A percentile compares a stretch with the other conserved stretches of the same genome.
Evolutionary conservation across 2,888 invertebrate genomes (phyloP).

Genomic region (Nomada flava): DNA sequence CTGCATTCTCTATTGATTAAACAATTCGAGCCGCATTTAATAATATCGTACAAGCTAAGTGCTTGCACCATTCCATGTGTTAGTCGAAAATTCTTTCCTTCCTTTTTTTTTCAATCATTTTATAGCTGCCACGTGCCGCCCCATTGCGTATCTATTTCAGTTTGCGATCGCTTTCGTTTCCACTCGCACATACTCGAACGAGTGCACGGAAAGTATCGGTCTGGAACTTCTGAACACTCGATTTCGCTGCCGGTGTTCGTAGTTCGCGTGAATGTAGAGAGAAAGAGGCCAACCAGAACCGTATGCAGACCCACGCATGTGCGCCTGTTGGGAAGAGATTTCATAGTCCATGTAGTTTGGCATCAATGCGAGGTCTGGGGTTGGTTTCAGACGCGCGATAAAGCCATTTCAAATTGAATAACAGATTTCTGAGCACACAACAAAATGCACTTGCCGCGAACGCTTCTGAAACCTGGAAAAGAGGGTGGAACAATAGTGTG

Average conservation of each 20-base stretch:
- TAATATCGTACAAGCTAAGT: background rate
- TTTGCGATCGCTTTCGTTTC: conserved; percentile 41
- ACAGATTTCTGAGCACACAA: conserved; percentile 75
- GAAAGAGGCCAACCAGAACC: conserved; percentile 11
- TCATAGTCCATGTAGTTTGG: conserved; percentile 74
- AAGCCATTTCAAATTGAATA: conserved; percentile 74
- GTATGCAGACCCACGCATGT: conserved; percentile 42
- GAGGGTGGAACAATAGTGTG: conserved; percentile 66
- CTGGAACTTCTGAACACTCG: conserved; percentile 64
- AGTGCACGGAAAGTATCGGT: conserved; percentile 61
- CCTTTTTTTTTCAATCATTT: conserved; percentile 30
- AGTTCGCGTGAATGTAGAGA: conserved; percentile 32
- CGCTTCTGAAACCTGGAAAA: conserved; percentile 68
- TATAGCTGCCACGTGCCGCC: background rate
- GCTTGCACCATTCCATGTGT: background rate
- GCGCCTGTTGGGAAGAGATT: conserved; percentile 64
- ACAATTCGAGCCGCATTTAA: background rate
- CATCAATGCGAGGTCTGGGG: conserved; percentile 73
- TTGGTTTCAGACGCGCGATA: conserved; percentile 72
- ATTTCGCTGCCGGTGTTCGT: conserved; percentile 56
- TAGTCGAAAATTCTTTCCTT: conserved; percentile 14
- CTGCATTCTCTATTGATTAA: conserved; percentile 3
- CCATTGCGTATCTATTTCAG: conserved; percentile 31
- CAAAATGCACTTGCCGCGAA: conserved; percentile 75
- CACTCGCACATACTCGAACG: conserved; percentile 12